Base-by-base conservation (phyloP, 2,797 vertebrate genomes). In the Rhyacichthys aspro region DNA sequence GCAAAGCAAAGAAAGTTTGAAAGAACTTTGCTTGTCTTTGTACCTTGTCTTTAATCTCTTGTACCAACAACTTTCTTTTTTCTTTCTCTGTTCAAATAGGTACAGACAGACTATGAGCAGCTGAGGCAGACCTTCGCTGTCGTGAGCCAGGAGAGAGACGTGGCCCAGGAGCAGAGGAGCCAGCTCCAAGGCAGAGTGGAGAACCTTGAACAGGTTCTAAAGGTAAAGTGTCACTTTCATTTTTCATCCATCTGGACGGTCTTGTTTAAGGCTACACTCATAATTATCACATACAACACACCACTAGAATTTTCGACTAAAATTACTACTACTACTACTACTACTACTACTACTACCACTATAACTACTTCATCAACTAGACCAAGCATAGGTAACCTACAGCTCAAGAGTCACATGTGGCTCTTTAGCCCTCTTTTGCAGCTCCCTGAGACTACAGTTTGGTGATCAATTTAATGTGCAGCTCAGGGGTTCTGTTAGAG, bases 191-290 rank as follows among this genome's bases (percentile, higher is more conserved):
- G 84, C 90, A 95, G 94, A 91, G 94, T 98, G 91, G 94, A 98
- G 92, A 94, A 94, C 91, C 83, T 98, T 84, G 95, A 97, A 88
- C 91, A 96, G 89, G 92, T 94, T 91, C 90, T 98, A 54, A 95
- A 96, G 95, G 96, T 98, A 85, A 47, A 89, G 3, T 12, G 1
- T 28, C 11, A 2, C 11, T 3, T n/a, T 3, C 16, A 11, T 37
- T 42, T 6, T 28, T 28, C 23, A 2, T 28, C 23, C 23, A 28
- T 28, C 12, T 1, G 19, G 1, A 19, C 16, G 52, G n/a, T 48
- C 12, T 23, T 46, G 12, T 8, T 45, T 45, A 45, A 23, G 7
- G 11, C 23, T 46, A 19, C 44, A 14, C 8, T 3, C 1, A 46
- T 10, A 46, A 14, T 12, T 14, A 28, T 23, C 2, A 23, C 19